Percentiles rank a stretch among this genome's conserved stretches.
phyloP scores from a whole-genome alignment of 2,888 invertebrate genomes.

The Cheilosia pagana region DNA sequence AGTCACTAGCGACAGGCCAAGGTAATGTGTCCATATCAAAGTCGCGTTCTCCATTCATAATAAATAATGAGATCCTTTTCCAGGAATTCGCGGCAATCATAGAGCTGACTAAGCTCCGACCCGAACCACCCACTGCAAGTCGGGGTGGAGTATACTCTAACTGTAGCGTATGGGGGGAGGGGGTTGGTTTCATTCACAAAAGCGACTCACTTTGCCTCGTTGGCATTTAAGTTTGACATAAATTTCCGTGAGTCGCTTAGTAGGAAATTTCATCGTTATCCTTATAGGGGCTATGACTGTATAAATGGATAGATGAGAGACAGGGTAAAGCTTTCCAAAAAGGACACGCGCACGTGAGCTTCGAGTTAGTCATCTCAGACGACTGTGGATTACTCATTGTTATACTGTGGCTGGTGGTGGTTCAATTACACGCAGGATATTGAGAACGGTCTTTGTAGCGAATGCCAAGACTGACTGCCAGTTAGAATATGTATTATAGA shows the following conservation, averaged over 20 bases:
- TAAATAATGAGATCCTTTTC: constrained; percentile 73
- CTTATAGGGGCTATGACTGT: constrained; percentile 5
- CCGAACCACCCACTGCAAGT: constrained; percentile 28
- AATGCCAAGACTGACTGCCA: background rate
- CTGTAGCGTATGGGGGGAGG: background rate
- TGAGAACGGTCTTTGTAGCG: constrained; percentile 20
- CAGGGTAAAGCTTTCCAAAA: constrained; percentile 39
- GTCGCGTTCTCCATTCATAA: constrained; percentile 66
- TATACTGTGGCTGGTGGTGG: background rate
- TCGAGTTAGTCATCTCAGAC: constrained; percentile 42
- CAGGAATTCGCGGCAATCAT: constrained; percentile 66
- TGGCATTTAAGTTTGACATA: constrained; percentile 48
- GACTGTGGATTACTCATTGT: constrained; percentile 50
- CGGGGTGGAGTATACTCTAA: background rate
- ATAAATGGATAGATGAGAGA: background rate
- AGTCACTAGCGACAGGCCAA: constrained; percentile 54
- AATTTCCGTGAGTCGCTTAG: constrained; percentile 13
- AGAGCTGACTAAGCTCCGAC: constrained; percentile 62
- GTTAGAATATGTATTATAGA: no score
- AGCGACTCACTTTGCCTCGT: constrained; percentile 23
- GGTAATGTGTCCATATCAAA: constrained; percentile 28
- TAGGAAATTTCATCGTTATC: constrained; percentile 3
- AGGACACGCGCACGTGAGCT: constrained; percentile 43
- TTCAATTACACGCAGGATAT: constrained; percentile 21
- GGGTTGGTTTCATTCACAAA: constrained; percentile 71